These are phyloP conservation scores for Corvus cornix DNA, from an alignment of 2,113 vertebrate genomes.

Conservation along the genomic window DNA sequence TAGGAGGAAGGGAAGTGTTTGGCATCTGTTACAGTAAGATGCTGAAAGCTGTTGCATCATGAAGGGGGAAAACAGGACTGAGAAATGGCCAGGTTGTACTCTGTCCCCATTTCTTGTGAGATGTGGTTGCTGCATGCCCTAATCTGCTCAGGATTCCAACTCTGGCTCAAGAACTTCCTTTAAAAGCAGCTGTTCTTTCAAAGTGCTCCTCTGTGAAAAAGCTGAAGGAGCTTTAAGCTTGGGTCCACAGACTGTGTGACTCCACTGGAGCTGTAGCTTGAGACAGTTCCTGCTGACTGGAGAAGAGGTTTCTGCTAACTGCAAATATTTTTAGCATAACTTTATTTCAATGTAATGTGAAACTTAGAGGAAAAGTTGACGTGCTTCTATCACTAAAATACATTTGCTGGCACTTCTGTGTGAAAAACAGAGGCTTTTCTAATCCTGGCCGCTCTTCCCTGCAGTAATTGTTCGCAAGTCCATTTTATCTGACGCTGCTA, in stretches of 20 bases:
- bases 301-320: background rate
- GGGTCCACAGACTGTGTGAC: background rate
- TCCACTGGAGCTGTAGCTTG: background rate
- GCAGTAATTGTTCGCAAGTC: slow-evolving; percentile 72
- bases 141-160: background rate
- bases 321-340: background rate
- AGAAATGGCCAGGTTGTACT: background rate
- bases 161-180: background rate
- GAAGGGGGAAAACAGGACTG: background rate
- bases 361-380: fast-evolving
- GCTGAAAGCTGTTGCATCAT: background rate
- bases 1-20: background rate
- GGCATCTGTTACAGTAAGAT: background rate
- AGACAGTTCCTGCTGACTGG: background rate
- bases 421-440: background rate
- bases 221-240: background rate
- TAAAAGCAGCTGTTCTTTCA: background rate
- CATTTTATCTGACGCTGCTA: slow-evolving; percentile 70
- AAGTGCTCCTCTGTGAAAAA: background rate
- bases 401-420: fast-evolving
- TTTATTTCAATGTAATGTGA: background rate
- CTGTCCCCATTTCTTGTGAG: background rate
- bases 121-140: background rate
- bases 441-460: background rate
- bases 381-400: background rate